Conservation (phyloP, 2,888 invertebrate species). For the Lottia gigantea region DNA sequence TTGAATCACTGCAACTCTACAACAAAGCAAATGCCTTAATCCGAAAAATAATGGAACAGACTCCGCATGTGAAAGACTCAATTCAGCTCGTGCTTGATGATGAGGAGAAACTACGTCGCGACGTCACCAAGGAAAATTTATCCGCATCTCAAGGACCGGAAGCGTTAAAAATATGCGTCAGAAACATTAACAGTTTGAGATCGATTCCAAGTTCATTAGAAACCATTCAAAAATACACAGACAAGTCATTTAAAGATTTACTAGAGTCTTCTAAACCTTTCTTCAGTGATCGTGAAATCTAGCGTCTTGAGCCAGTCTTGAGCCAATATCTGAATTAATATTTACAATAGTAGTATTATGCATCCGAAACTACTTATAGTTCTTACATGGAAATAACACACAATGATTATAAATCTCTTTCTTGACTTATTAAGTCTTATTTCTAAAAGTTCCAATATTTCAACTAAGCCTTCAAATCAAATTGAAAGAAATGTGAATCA, state of each 20-base stretch:
- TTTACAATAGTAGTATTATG: too few species aligned
- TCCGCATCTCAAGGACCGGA: constrained; percentile 38
- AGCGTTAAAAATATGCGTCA: constrained; percentile 40
- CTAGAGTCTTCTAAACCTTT: background rate
- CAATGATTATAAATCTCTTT: too few species aligned
- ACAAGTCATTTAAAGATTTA: constrained; percentile 32
- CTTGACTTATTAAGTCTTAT: too few species aligned
- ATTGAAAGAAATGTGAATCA: too few species aligned
- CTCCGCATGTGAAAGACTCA: constrained; percentile 44
- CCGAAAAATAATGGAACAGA: constrained; percentile 41
- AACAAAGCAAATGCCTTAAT: constrained; percentile 46
- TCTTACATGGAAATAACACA: too few species aligned
- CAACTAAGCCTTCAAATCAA: too few species aligned
- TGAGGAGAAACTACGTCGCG: constrained; percentile 43
- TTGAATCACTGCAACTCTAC: constrained; percentile 44
- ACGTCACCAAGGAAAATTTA: constrained; percentile 48
- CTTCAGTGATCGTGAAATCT: background rate
- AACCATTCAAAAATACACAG: constrained; percentile 44
- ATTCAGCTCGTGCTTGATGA: constrained; percentile 45
- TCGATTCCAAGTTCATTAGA: constrained; percentile 43
- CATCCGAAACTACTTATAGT: too few species aligned
- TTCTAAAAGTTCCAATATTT: too few species aligned
- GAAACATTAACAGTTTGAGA: constrained; percentile 47
- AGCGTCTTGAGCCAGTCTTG: too few species aligned
- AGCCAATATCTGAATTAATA: too few species aligned